Conservation (phyloP, 2,888 invertebrate species). For the Barypeithes pellucidus region DNA sequence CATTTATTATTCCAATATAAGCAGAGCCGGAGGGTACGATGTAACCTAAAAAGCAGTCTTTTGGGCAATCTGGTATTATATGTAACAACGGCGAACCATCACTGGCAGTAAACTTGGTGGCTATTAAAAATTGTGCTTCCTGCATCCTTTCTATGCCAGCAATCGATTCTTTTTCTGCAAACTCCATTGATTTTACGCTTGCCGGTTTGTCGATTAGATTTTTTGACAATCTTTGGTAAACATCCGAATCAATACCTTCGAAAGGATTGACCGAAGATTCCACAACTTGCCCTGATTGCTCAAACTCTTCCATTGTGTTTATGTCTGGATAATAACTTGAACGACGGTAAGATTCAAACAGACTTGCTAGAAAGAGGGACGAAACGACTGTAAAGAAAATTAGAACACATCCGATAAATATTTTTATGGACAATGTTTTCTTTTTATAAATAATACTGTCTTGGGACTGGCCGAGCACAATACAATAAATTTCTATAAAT, state of each 20-base stretch:
- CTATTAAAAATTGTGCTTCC: conserved; percentile 61
- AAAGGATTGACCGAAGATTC: conserved; percentile 62
- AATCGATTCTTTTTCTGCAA: not conserved
- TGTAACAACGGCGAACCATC: conserved; percentile 67
- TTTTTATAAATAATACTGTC: not conserved
- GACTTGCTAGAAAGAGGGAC: conserved; percentile 66
- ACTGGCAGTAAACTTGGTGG: conserved; percentile 60
- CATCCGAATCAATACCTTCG: conserved; percentile 41
- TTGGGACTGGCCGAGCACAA: conserved; percentile 5
- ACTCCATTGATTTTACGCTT: not conserved
- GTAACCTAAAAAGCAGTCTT: conserved; percentile 68
- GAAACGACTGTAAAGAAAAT: conserved; percentile 60
- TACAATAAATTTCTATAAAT: conserved; percentile 19
- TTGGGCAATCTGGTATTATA: conserved; percentile 70
- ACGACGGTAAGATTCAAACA: conserved; percentile 68
- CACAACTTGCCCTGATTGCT: conserved; percentile 67
- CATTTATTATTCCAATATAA: conserved; percentile 66
- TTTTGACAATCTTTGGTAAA: conserved; percentile 38
- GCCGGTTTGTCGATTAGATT: conserved; percentile 5
- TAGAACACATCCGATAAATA: conserved; percentile 12
- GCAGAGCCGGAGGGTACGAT: conserved; percentile 69
- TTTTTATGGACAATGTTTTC: not conserved
- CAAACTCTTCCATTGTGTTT: conserved; percentile 67
- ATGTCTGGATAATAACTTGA: conserved; percentile 70
- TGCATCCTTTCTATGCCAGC: conserved; percentile 4